Evolutionary conservation across 2,888 invertebrate genomes (phyloP).

Genomic region (Thymelicus acteon): DNA sequence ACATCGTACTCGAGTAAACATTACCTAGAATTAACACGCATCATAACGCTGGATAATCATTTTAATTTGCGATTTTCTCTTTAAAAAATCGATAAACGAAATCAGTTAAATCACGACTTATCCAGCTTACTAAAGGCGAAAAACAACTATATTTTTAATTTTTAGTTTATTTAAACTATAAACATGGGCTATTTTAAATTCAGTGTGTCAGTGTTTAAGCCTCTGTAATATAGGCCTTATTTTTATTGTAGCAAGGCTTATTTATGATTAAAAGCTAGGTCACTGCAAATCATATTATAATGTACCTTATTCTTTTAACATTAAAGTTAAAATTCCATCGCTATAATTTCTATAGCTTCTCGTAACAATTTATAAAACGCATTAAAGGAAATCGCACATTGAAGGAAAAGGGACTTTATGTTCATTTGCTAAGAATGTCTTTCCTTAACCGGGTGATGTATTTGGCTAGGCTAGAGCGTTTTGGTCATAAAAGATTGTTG

Average conservation of each 20-base stretch:
- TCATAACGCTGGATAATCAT: too few species aligned
- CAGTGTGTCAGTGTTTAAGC: neutral
- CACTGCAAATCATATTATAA: neutral
- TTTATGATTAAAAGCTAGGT: neutral
- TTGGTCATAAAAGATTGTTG: slow-evolving; percentile 25
- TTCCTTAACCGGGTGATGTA: neutral
- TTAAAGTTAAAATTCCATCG: neutral
- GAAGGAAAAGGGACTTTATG: slow-evolving; percentile 11
- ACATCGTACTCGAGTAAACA: too few species aligned
- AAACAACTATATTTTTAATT: too few species aligned
- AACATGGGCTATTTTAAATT: too few species aligned
- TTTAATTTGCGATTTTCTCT: neutral
- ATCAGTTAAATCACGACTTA: too few species aligned
- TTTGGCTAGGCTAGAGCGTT: slow-evolving; percentile 12
- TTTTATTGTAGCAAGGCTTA: neutral
- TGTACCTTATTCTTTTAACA: neutral
- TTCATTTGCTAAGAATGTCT: neutral
- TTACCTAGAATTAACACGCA: too few species aligned
- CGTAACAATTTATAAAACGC: neutral
- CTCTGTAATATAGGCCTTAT: neutral
- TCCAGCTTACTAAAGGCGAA: too few species aligned
- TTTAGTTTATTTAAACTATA: too few species aligned
- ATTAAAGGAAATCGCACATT: slow-evolving; percentile 2
- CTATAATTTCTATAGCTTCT: neutral
- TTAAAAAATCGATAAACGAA: neutral